Conservation (phyloP, 2,888 invertebrate species). For the Agrotis segetum region DNA sequence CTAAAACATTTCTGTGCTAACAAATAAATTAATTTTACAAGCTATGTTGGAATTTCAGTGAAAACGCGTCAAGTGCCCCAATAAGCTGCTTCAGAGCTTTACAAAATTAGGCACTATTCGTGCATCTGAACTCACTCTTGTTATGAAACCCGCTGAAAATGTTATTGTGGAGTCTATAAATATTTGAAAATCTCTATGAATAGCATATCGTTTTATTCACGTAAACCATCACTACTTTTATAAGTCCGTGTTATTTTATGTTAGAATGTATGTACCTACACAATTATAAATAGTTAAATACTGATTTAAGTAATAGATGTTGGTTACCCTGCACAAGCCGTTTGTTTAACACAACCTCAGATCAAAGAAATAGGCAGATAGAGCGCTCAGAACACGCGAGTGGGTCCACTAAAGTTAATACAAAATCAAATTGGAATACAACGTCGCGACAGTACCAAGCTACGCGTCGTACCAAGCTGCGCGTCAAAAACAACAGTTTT, state of each 20-base stretch:
- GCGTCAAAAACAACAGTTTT: no score
- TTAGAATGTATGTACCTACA: neutral
- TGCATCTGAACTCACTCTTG: constrained; percentile 28
- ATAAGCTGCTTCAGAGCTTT: constrained; percentile 51
- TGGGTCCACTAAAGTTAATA: no score
- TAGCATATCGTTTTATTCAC: constrained; percentile 15
- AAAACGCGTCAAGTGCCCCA: constrained; percentile 26
- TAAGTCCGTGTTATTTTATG: neutral
- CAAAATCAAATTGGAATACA: no score
- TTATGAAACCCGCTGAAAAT: constrained; percentile 35
- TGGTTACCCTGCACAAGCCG: no score
- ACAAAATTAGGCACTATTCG: constrained; percentile 54
- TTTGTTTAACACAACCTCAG: no score
- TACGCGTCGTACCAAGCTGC: no score
- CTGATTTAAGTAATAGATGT: no score
- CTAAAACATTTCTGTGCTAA: constrained; percentile 20
- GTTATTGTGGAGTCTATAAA: constrained; percentile 40
- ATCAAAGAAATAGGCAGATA: no score
- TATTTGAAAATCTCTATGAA: constrained; percentile 33
- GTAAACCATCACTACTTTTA: neutral
- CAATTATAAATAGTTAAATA: neutral
- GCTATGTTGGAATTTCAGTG: constrained; percentile 28
- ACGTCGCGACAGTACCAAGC: no score
- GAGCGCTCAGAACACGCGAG: no score
- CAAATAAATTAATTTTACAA: constrained; percentile 42